Percentiles rank a stretch among this genome's conserved stretches.
Conservation (phyloP, 1,140 invertebrate genomes). For the Pantala flavescens region DNA sequence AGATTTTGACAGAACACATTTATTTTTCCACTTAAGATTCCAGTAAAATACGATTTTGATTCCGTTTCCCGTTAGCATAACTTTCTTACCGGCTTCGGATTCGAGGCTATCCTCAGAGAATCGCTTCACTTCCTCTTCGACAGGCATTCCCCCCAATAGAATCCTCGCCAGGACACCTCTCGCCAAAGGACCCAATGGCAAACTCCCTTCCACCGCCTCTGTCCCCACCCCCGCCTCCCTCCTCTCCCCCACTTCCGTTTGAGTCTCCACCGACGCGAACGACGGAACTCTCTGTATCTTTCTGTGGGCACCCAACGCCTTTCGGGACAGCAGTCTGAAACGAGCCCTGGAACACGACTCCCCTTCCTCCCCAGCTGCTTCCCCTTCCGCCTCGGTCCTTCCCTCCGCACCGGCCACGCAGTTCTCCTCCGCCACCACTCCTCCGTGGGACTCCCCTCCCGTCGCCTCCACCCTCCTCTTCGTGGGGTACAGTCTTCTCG, state of each 20-base stretch:
- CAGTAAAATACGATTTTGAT: no score
- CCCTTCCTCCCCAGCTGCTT: neutral
- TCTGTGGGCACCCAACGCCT: neutral
- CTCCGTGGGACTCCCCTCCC: slow-evolving; percentile 26
- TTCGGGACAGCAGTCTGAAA: neutral
- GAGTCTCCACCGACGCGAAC: neutral
- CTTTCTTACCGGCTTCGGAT: neutral
- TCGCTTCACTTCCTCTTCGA: neutral
- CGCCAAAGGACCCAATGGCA: neutral
- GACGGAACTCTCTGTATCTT: neutral
- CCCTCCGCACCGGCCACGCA: neutral
- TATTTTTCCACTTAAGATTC: no score
- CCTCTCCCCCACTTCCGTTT: neutral
- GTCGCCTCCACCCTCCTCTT: slow-evolving; percentile 45
- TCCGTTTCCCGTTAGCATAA: no score
- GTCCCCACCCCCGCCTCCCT: neutral
- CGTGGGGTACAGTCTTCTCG: slow-evolving; percentile 51
- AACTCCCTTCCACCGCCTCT: neutral
- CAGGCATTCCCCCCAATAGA: neutral
- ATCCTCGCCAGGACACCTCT: neutral
- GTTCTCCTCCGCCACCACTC: neutral
- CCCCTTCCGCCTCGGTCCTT: neutral
- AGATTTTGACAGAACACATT: no score
- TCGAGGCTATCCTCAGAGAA: neutral
- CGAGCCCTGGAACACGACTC: neutral